Conservation (phyloP, 2,888 invertebrate species). For the Dolichomitus sp. region DNA sequence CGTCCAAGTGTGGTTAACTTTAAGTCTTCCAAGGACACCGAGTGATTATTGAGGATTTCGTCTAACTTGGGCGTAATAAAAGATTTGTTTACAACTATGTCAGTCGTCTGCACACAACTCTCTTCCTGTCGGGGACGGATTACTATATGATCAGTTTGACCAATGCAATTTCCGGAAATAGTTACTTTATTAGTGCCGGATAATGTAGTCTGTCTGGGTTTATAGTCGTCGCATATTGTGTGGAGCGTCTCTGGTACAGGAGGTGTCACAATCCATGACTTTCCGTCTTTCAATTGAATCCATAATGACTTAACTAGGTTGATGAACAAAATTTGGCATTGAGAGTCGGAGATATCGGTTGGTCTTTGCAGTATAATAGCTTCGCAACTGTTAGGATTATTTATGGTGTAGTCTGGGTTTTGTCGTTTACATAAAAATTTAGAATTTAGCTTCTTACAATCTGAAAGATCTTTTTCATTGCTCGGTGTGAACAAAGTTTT, state of each 20-base stretch:
- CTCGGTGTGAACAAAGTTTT: too few species aligned
- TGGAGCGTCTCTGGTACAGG: constrained; percentile 2
- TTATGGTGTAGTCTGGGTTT: too few species aligned
- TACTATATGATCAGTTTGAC: not conserved
- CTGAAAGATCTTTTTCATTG: too few species aligned
- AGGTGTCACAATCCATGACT: constrained; percentile 15
- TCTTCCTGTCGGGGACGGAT: not conserved
- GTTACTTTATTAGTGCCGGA: constrained; percentile 24
- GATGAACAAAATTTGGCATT: too few species aligned
- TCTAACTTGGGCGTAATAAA: not conserved
- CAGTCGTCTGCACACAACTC: not conserved
- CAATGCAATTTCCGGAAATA: constrained; percentile 7
- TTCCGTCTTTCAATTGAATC: constrained; percentile 1
- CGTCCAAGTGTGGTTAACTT: constrained; percentile 11
- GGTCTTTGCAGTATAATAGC: too few species aligned
- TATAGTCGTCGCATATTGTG: not conserved
- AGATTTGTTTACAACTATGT: not conserved
- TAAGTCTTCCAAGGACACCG: too few species aligned
- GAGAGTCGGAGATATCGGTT: too few species aligned
- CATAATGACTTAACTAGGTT: not conserved
- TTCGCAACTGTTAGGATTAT: too few species aligned
- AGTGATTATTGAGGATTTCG: constrained; percentile 13
- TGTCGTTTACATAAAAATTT: not conserved
- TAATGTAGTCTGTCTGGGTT: not conserved
- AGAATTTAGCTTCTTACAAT: too few species aligned